Base-by-base conservation (phyloP, 1,140 invertebrate species). In the Platorchestia sp. region DNA sequence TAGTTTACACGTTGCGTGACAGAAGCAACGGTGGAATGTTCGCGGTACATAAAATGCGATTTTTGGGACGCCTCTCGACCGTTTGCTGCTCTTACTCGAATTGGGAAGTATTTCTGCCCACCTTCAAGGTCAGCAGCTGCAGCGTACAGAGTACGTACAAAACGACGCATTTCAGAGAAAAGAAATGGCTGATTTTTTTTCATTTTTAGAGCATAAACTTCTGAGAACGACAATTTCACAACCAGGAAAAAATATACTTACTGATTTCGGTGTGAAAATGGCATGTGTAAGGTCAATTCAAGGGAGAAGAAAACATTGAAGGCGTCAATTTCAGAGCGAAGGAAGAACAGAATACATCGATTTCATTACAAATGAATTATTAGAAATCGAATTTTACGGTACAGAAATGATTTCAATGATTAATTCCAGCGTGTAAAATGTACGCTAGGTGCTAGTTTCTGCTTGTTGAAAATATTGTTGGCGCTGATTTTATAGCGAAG, bases 51-150 rank as follows among this genome's bases (percentile, higher is more conserved):
- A 93, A 93, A 93, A 45, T 47, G 91, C 91, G 45, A 47, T 93
- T 93, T 93, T 45, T 45, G 43, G 45, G 91, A 93, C 91, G 45
- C n/a, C 91, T 44, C 16, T 93, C 91, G 91, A 93, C 91, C 45
- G 19, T 93, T 45, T 41, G 91, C 91, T n/a, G 44, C 43, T 47
- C 42, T 93, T 45, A 93, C 91, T 93, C 36, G 41, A 93, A 93
- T 93, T 93, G 91, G 44, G 40, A n/a, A 3, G 91, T n/a, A 93
- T 45, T 93, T 93, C 45, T 93, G 45, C 91, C 5, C 10, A 40
- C 91, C 1, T 93, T 47, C 40, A 40, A 44, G 59, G 59, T 36
- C 59, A 75, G 44, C 44, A 10, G 10, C 7, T 1, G 87, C 0
- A 90, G 87, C 19, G 87, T 90, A 42, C 27, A 41, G 7, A 5